Base-by-base conservation (phyloP, 2,888 invertebrate genomes). In the Mesoligia furuncula region DNA sequence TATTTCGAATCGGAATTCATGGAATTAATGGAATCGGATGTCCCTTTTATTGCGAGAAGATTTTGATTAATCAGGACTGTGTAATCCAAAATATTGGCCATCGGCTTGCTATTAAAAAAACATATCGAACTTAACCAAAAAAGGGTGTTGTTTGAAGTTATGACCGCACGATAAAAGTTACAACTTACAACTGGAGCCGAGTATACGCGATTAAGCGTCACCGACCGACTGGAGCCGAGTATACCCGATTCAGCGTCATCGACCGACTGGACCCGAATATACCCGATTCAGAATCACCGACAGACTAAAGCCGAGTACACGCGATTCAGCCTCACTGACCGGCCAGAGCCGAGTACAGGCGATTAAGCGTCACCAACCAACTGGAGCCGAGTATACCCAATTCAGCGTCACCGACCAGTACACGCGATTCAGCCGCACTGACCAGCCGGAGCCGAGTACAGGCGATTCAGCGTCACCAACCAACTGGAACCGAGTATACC, bases 41-140 rank as follows among this genome's bases (percentile, higher is more conserved):
- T 51, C 7, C 65, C 61, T 54, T 67, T 75, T 74, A 61, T 64
- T 51, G 57, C 36, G 71, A 82, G 51, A 61, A 64, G 59, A 54
- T 82, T 67, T 78, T 78, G 81, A 68, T 68, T 82, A 72, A 82
- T 77, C 71, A 69, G 65, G 31, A 20, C 20, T 42, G 51, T 77
- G 45, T 68, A 51, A 65, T 59, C 4, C 15, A 57, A 80, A 74
- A 74, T 74, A 45, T 73, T 66, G 78, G 57, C 24, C 15, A 51
- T 71, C 0, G 24, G n/a, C n/a, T 27, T 3, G 31, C 13, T 59
- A 36, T 36, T 31, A 31, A 61, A 61, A 59, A 61, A 57, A 57
- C 2, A 7, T 31, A 17, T 31, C 4, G 31, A 8, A 17, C 3
- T 17, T 17, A 31, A 8, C n/a, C 11, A 17, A 31, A 59, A 54